These are phyloP conservation scores for Notechis scutatus DNA, from an alignment of 2,113 vertebrate genomes.

Conservation along the genomic window DNA sequence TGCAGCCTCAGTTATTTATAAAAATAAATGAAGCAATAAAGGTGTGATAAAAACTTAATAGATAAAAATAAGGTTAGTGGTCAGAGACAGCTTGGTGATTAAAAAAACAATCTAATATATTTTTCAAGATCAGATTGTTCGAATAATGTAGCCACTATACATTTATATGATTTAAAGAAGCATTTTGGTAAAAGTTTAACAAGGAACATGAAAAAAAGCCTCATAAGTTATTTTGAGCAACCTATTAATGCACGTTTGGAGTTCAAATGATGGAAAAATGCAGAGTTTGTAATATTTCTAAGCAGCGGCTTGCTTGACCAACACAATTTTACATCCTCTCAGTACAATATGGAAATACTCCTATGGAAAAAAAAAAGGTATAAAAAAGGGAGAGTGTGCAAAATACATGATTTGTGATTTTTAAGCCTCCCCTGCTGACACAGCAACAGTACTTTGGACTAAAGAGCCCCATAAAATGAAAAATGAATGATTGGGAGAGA, in stretches of 20 bases:
- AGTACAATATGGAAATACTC: not conserved
- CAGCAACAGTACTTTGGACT: not conserved
- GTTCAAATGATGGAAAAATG: not conserved
- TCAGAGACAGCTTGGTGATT: not conserved
- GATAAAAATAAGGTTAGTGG: not conserved
- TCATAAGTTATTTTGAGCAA: not conserved
- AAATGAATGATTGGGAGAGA: not conserved
- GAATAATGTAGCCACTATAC: not conserved
- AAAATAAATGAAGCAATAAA: not conserved
- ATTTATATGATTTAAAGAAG: not conserved
- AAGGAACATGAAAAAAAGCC: not conserved
- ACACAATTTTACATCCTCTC: not conserved
- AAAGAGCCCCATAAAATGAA: constrained; percentile 2
- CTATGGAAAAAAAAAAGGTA: not conserved
- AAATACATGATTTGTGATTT: not conserved
- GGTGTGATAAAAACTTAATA: not conserved
- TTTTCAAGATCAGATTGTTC: not conserved
- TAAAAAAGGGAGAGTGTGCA: not conserved
- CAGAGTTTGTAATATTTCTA: not conserved
- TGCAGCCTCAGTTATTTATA: not conserved
- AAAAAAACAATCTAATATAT: not conserved
- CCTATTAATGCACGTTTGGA: not conserved
- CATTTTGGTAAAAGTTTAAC: not conserved
- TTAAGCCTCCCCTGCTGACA: constrained; percentile 7
- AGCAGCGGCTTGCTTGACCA: constrained; percentile 4